Base-by-base conservation (phyloP, 2,888 invertebrate genomes). In the Timema podura region DNA sequence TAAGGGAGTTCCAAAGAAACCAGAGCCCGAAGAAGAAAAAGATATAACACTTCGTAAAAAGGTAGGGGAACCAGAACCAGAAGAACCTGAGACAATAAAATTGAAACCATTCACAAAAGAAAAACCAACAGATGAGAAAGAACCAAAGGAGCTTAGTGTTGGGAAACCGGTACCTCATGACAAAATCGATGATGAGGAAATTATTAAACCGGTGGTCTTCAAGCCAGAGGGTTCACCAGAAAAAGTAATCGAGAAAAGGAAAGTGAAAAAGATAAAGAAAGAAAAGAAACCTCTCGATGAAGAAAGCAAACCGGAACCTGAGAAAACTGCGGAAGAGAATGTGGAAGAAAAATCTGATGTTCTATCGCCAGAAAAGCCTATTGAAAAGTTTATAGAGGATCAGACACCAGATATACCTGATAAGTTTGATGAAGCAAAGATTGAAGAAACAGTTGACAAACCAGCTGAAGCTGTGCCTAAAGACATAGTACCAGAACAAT, bases 21-120 rank as follows among this genome's bases (percentile, higher is more conserved):
- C 79, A 11, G 79, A 80, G 57, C 79, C 79, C 48, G 80, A 81
- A 44, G 79, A 72, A 67, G 72, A 72, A 61, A 67, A 74, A 47
- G 74, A 72, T 65, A 72, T 74, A 5, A 67, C 69, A 45, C 67
- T 74, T 44, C 77, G 51, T 77, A 79, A 61, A 79, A 82, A 71
- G 75, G 80, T 76, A 46, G 80, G 83, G 75, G 78, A 79, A 75
- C 79, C 79, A 68, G 75, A 77, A 61, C 79, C 80, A 10, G 77
- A 76, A 70, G 76, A 78, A 74, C 75, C 75, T 54, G 74, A 75
- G 68, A 74, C 75, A 74, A 68, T 73, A 76, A 78, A 74, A 74
- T 79, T 78, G 51, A 76, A 77, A 72, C 73, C 79, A 70, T 76
- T 72, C 48, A 68, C 78, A 66, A 78, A 80, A 64, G 73, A 76